These are phyloP conservation scores for Capricornis sumatraensis DNA, from an alignment of 2,113 vertebrate genomes.

Conservation along the genomic window DNA sequence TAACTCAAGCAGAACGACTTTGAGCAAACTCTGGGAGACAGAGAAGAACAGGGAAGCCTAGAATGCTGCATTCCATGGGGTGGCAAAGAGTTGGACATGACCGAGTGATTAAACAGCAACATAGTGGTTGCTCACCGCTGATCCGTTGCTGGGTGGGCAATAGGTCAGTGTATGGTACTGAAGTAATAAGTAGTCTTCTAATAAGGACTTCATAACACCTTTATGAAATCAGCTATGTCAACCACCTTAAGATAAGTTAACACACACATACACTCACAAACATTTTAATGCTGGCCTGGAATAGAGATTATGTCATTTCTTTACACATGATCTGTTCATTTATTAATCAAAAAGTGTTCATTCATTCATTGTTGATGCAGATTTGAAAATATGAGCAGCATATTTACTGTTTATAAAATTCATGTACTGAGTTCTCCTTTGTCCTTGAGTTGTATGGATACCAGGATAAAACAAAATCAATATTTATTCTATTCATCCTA, in stretches of 20 bases:
- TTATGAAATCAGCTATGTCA: background rate
- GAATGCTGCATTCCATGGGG: background rate
- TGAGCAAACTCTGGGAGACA: background rate
- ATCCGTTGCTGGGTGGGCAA: background rate
- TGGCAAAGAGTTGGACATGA: background rate
- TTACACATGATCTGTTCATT: slow-evolving; percentile 12
- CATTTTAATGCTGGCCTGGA: background rate
- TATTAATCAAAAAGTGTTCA: background rate
- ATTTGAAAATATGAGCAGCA: slow-evolving; percentile 16
- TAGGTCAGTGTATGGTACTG: background rate
- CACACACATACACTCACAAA: background rate
- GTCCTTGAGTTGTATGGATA: slow-evolving; percentile 54
- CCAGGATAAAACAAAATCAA: slow-evolving; percentile 55
- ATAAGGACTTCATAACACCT: background rate
- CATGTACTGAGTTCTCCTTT: background rate
- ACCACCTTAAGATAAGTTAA: background rate
- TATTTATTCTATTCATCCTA: slow-evolving; percentile 58
- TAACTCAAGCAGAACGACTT: background rate
- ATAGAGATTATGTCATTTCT: slow-evolving; percentile 20
- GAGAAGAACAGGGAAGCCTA: background rate
- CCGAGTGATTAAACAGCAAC: background rate
- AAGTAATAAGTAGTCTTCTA: background rate
- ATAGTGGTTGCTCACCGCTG: background rate
- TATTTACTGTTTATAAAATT: slow-evolving; percentile 40
- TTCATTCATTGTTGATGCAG: background rate